phyloP scores from a whole-genome alignment of 2,113 vertebrate species.

The Setophaga coronata region DNA sequence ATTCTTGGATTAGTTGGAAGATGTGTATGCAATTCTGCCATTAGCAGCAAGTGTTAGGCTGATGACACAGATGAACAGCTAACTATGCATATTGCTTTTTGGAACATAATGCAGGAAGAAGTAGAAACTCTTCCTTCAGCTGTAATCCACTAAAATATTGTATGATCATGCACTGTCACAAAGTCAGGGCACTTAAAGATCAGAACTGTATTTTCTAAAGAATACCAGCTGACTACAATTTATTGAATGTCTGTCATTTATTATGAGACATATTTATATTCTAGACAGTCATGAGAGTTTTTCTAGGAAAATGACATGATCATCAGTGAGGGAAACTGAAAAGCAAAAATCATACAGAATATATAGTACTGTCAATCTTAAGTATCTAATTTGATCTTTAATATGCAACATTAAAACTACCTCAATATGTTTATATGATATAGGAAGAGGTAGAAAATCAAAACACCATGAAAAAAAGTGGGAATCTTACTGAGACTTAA shows the following conservation, averaged over 20 bases:
- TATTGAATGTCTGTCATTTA: background rate
- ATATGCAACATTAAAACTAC: background rate
- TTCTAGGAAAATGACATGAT: background rate
- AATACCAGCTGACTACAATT: background rate
- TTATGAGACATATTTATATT: background rate
- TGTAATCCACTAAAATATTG: background rate
- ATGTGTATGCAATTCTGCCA: fast-evolving
- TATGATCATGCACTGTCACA: background rate
- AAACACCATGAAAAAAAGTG: background rate
- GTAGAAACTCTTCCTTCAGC: background rate
- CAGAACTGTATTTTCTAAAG: background rate
- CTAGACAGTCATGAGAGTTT: background rate
- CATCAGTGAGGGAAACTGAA: background rate
- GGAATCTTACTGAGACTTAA: background rate
- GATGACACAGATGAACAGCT: background rate
- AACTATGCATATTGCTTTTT: background rate
- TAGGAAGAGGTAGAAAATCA: background rate
- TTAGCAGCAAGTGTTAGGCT: background rate
- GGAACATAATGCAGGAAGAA: background rate
- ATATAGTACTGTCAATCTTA: background rate
- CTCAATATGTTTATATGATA: background rate
- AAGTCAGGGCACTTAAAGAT: background rate
- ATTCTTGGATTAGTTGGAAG: background rate
- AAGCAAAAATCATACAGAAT: background rate
- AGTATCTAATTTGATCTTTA: background rate